A percentile compares a stretch with the other conserved stretches of the same genome.
Conservation (phyloP, 2,113 vertebrate genomes). For the Neogobius melanostomus region DNA sequence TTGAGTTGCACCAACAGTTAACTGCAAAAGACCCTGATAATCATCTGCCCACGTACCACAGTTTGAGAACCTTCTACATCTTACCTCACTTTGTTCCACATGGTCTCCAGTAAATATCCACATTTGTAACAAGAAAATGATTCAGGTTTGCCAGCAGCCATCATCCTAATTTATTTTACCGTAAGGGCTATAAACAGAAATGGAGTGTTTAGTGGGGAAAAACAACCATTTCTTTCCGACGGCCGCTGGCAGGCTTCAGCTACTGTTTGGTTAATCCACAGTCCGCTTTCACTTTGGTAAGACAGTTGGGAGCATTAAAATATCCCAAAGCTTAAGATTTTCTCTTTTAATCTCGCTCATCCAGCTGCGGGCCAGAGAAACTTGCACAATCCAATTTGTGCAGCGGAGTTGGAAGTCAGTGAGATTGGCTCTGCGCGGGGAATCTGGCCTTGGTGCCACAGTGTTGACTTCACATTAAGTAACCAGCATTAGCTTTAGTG, state of each 20-base stretch:
- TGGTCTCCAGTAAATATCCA: neutral
- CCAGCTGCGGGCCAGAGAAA: slow-evolving; percentile 52
- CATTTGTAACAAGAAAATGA: neutral
- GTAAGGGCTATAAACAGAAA: slow-evolving; percentile 1
- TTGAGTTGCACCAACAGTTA: neutral
- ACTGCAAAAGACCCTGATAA: neutral
- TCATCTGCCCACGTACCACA: neutral
- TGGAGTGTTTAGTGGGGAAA: neutral
- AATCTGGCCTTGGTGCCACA: slow-evolving; percentile 11
- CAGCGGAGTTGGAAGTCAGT: slow-evolving; percentile 25
- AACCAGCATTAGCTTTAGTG: neutral
- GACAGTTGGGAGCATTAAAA: slow-evolving; percentile 54
- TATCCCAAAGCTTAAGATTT: slow-evolving; percentile 56
- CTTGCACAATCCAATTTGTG: slow-evolving; percentile 60
- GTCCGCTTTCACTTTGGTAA: slow-evolving; percentile 43
- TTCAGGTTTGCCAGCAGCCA: neutral
- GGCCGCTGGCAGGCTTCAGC: slow-evolving; percentile 6
- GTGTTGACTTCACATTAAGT: neutral
- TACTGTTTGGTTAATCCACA: slow-evolving; percentile 50
- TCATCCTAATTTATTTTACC: slow-evolving; percentile 8
- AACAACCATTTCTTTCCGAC: slow-evolving; percentile 14
- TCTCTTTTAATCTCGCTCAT: slow-evolving; percentile 62
- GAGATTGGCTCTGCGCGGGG: slow-evolving; percentile 28
- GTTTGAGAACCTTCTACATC: neutral
- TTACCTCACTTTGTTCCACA: neutral